Evolutionary conservation across 2,113 vertebrate species (phyloP), one percentile per base, ranked within the genome.

Genomic region (Prochilodus magdalenae): DNA sequence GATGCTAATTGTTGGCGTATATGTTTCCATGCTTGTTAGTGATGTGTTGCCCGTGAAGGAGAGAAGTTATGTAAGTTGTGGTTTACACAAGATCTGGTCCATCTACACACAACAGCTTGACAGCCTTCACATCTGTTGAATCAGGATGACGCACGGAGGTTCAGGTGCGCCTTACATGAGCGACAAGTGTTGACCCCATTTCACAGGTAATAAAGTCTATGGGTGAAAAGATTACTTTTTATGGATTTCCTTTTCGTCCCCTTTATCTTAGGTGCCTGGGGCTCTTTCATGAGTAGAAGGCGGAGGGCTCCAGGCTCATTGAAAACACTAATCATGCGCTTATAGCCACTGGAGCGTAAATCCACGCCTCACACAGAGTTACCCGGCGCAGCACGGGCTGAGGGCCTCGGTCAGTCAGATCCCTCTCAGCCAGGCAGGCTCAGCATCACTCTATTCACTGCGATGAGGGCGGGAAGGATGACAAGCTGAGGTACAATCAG

Each of bases 201-300:
- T 81, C 81, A 83, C 81, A 86, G 77, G 60, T 86, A 83, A 83
- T 86, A 83, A 86, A 83, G 75, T 80, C 69, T 81, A 55, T 14
- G 65, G 73, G 71, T 86, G 85, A n/a, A 86, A 81, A 83, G 85
- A 86, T 86, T 80, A 83, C 81, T 83, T 86, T 86, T 86, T 83
- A 83, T 71, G 15, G n/a, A n/a, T n/a, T n/a, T n/a, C n/a, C n/a
- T n/a, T n/a, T n/a, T n/a, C n/a, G 29, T 26, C 24, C 60, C 85
- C 77, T 86, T 86, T 86, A 86, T 83, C 81, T n/a, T 81, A 4
- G 44, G 29, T 16, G 73, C 81, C 77, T 70, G 69, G 51, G 81
- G 77, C 69, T 73, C 53, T 83, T 76, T 77, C 53, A 60, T n/a
- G 77, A 60, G 57, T 80, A n/a, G 81, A 79, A 83, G 80, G 36